A percentile compares a stretch with the other conserved stretches of the same genome.
Evolutionary conservation across 2,797 vertebrate genomes (phyloP).

Genomic region (Melanotaenia boesemani): DNA sequence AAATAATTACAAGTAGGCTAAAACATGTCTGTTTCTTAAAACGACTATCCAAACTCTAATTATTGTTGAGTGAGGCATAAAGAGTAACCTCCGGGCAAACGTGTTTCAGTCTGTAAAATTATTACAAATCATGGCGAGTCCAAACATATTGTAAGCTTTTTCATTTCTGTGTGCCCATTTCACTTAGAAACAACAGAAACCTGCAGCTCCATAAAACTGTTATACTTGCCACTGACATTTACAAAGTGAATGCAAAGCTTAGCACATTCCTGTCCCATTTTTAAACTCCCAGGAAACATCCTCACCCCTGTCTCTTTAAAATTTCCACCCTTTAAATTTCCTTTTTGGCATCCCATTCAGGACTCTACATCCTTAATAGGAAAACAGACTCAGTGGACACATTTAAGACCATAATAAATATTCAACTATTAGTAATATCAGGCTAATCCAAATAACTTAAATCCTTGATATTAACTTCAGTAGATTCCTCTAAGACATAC

Average conservation of each 20-base stretch:
- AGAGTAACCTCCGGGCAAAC: constrained; percentile 35
- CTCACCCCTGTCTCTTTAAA: constrained; percentile 13
- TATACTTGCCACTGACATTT: constrained; percentile 38
- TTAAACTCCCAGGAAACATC: constrained; percentile 64
- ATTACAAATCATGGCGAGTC: constrained; percentile 48
- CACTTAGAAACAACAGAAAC: constrained; percentile 16
- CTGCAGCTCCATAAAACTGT: constrained; percentile 28
- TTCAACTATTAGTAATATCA: not conserved
- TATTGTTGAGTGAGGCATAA: constrained; percentile 37
- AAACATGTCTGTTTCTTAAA: constrained; percentile 38
- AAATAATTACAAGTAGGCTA: constrained; percentile 49
- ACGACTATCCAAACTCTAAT: constrained; percentile 27
- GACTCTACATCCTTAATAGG: not conserved
- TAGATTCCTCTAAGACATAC: not conserved
- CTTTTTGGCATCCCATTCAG: constrained; percentile 5
- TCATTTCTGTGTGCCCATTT: not conserved
- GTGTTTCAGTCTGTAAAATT: constrained; percentile 20
- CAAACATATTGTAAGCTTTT: constrained; percentile 41
- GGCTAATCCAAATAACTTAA: not conserved
- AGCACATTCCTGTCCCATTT: constrained; percentile 53
- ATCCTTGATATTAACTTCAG: not conserved
- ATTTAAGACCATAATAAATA: constrained; percentile 26
- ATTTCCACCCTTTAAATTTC: constrained; percentile 38
- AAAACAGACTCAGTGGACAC: constrained; percentile 54
- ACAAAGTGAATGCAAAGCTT: constrained; percentile 37